Base-by-base conservation (phyloP, 2,113 vertebrate genomes). In the Asarcornis scutulata region DNA sequence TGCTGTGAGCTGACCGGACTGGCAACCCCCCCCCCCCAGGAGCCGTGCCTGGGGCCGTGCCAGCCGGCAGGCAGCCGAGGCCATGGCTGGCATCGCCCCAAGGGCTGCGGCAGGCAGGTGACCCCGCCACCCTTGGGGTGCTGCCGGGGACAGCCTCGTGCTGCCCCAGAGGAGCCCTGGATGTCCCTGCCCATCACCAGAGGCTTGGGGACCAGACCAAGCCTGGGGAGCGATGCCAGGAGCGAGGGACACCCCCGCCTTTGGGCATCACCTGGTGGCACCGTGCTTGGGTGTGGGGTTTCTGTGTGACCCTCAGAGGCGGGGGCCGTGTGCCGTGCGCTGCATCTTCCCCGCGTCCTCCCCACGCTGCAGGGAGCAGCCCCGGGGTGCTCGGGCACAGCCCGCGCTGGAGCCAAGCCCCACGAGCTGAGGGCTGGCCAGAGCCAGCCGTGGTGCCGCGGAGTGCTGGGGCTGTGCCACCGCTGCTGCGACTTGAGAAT, bases 201-300 rank as follows among this genome's bases (percentile, higher is more conserved):
- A 17, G 31, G 32, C 44, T 60, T 16, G 25, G 68, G 9, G 48
- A 12, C 36, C 36, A 64, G 62, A 9, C 7, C 11, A 25, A 38
- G 36, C 13, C 46, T 17, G 66, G 18, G 58, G 14, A 16, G 50
- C 1, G 5, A 23, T 20, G 83, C 14, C 34, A 4, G 46, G 21
- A 68, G 29, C 16, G 3, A 46, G 55, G 44, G 32, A 32, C 20
- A 4, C 27, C 52, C 21, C 7, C 7, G 20, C 8, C 18, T 25
- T 3, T 22, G 58, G 22, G 13, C 27, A 59, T 64, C 87, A 55
- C 32, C 3, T 0, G 2, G 44, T 0, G 0, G 76, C 68, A 17
- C 42, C 62, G 0, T 2, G 29, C 52, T 64, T 8, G 8, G 64
- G 38, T 18, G 10, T 3, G 7, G 38, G 2, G 6, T 32, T 71